Base-by-base conservation (phyloP, 2,113 vertebrate species). In the Amazona vittata region DNA sequence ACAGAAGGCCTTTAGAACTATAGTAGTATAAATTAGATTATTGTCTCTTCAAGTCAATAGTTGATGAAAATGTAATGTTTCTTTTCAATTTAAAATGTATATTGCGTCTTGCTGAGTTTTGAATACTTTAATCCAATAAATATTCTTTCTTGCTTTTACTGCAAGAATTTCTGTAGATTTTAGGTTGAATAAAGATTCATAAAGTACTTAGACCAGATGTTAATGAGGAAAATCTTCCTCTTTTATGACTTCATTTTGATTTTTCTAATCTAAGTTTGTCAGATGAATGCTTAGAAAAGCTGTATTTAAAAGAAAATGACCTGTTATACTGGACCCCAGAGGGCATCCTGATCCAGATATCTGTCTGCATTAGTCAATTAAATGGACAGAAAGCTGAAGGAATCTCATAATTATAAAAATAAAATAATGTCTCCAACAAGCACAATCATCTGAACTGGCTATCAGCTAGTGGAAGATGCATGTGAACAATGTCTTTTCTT, bases 331-430 rank as follows among this genome's bases (percentile, higher is more conserved):
- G 24, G 12, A 62, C 9, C 17, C 9, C 17, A 35, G 46, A 76
- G 1, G 7, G 18, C 3, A 0, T 41, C 16, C 15, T 67, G 15
- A 8, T 47, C 20, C n/a, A 65, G 8, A 5, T n/a, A 52, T 14
- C 12, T 60, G 49, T 71, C 33, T 83, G 8, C 10, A 15, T 43
- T 55, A 49, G 49, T 46, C 10, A 76, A 7, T 77, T 35, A 44
- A 50, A n/a, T 77, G 21, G 21, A 16, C 5, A 31, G 14, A 4
- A 87, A 84, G 19, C 7, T 21, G 29, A 68, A 26, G 5, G 16
- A 84, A 68, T 59, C 9, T 44, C 43, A 33, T 28, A 47, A 83
- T 35, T 57, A 52, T 22, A 6, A 52, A 64, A 69, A 63, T n/a
- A 60, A 85, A 64, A 77, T 31, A 80, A 55, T 11, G 5, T 10